Evolutionary conservation across 1,140 invertebrate species (phyloP), one percentile per base, ranked within the genome.

Genomic region (Phenacoccus solenopsis): DNA sequence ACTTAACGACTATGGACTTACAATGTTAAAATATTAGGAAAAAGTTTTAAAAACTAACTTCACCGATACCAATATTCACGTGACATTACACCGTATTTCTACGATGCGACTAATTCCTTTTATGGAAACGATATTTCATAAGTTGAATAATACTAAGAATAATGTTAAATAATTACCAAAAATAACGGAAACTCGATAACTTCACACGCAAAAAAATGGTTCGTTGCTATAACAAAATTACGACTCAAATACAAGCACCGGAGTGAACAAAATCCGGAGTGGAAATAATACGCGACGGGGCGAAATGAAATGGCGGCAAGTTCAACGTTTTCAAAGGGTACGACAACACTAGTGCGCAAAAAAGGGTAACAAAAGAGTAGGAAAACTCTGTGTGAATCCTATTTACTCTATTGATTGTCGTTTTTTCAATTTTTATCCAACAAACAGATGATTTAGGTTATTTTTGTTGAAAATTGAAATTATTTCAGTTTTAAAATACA

Each of bases 301-400:
- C 38, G 38, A 49, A 49, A 49, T 49, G 38, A 49, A 49, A 49
- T 49, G 38, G 38, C 38, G 38, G 38, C 38, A 49, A 49, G 38
- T 49, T 49, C 38, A 49, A 49, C 38, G 38, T 16, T 49, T 49
- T n/a, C 38, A 49, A 49, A 49, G 38, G 38, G 38, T 16, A 49
- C 16, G 38, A 16, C 20, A 16, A 49, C 38, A 49, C 38, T 49
- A 16, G 13, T 10, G 38, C 20, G 16, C 38, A 49, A 49, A n/a
- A 16, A n/a, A 32, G 13, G 30, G 5, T n/a, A 49, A 49, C n/a
- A n/a, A n/a, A n/a, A n/a, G n/a, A n/a, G n/a, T n/a, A n/a, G n/a
- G n/a, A n/a, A n/a, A n/a, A n/a, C n/a, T n/a, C n/a, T n/a, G n/a
- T n/a, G n/a, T n/a, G n/a, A n/a, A n/a, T n/a, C n/a, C n/a, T n/a